Base-by-base conservation (phyloP, 2,888 invertebrate genomes). In the Stenotaenia linearis region DNA sequence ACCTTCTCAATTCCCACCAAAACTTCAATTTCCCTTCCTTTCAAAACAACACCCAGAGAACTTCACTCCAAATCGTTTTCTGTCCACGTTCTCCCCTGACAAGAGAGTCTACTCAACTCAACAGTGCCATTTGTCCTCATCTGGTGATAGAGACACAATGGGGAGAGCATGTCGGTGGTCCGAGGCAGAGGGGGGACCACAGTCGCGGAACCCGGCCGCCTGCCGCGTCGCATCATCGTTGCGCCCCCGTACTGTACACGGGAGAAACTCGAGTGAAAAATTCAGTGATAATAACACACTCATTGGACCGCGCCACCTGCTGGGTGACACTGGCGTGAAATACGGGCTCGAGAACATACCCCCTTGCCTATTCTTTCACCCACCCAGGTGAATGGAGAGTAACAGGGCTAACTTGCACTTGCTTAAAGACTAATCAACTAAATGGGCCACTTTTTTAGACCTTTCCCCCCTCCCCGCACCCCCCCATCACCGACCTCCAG, bases 221-320 rank as follows among this genome's bases (percentile, higher is more conserved):
- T 15, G 61, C 61, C 61, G 61, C 9, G 61, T 25, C 18, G 61
- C 61, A 61, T 61, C 61, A 61, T 61, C 61, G 61, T 61, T 25
- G 23, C 61, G 61, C 61, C 61, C 61, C 61, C 61, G 61, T 23
- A 61, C 61, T 61, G 61, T 18, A 45, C 45, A 45, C 45, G 45
- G 45, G 18, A 45, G 45, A 61, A 61, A 61, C 61, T 61, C 25
- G 61, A 61, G 61, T 61, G 61, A 61, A 61, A 61, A 61, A 25
- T 61, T 25, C 61, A 61, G 61, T 61, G 61, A 61, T 61, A 61
- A 61, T 61, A 61, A 61, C 61, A 61, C 61, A 61, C 61, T 61
- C 61, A 61, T 61, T 61, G 25, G 25, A 61, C 25, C 61, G 10
- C 25, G 25, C 23, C 61, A 25, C 61, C 61, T 61, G 61, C 61